Evolutionary conservation across 2,888 invertebrate genomes (phyloP).

Genomic region (Agriotes lineatus): DNA sequence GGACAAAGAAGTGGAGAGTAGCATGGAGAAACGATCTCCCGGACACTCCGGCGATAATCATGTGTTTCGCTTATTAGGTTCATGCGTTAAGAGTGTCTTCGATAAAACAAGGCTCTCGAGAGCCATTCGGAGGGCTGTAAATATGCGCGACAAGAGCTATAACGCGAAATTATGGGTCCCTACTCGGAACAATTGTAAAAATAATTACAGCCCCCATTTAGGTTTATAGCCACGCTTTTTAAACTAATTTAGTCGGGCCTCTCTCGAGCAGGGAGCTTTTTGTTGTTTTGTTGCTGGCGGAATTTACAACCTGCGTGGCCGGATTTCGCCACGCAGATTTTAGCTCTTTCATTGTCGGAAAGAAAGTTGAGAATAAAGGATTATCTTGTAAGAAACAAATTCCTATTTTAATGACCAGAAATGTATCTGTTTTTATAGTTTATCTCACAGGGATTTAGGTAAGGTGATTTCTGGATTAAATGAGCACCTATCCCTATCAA

Average conservation of each 20-base stretch:
- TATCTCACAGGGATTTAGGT: too few species aligned
- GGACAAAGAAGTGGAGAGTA: too few species aligned
- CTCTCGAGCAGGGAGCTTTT: slow-evolving; percentile 57
- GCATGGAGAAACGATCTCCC: not conserved
- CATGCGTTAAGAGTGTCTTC: not conserved
- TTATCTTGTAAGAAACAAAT: too few species aligned
- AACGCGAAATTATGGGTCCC: slow-evolving; percentile 29
- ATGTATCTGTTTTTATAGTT: not conserved
- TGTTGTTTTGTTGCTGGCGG: slow-evolving; percentile 53
- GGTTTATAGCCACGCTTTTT: slow-evolving; percentile 55
- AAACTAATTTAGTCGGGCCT: slow-evolving; percentile 56
- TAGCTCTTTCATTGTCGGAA: too few species aligned
- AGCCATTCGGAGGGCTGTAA: slow-evolving; percentile 10
- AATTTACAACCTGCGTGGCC: slow-evolving; percentile 49
- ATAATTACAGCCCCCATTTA: slow-evolving; percentile 58
- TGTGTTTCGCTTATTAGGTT: not conserved
- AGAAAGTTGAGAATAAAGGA: too few species aligned
- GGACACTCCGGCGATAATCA: not conserved
- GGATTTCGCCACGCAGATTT: slow-evolving; percentile 18
- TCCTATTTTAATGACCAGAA: not conserved
- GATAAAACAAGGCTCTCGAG: slow-evolving; percentile 7
- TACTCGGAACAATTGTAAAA: slow-evolving; percentile 55
- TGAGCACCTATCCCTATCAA: too few species aligned
- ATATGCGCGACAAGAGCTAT: slow-evolving; percentile 22
- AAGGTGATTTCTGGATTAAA: too few species aligned